A percentile compares a stretch with the other conserved stretches of the same genome.
phyloP scores from a whole-genome alignment of 2,888 invertebrate species.

The Antheraea yamamai region DNA sequence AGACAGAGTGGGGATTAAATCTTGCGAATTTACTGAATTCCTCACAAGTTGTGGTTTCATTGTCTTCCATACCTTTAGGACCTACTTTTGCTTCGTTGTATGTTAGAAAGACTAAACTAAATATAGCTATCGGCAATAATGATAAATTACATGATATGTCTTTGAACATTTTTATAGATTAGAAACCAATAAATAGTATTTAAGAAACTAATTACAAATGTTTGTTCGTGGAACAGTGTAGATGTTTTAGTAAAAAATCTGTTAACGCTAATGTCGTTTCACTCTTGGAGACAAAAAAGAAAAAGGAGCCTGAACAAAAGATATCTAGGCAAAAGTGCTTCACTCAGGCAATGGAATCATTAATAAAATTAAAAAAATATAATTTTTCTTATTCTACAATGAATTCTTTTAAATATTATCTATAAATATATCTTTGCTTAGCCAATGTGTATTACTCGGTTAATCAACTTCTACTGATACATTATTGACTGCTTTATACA shows the following conservation, averaged over 20 bases:
- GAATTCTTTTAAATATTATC: neutral
- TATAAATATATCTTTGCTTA: neutral
- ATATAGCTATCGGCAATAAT: neutral
- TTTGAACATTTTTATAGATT: neutral
- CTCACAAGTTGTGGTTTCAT: slow-evolving; percentile 47
- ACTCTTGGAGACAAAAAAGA: neutral
- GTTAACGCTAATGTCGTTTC: no score
- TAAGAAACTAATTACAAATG: neutral
- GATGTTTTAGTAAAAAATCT: no score
- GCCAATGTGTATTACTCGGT: neutral
- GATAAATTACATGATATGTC: neutral
- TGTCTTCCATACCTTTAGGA: slow-evolving; percentile 35
- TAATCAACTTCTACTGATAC: neutral
- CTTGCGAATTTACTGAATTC: slow-evolving; percentile 54
- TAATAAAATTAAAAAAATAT: neutral
- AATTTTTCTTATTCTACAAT: neutral
- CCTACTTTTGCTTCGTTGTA: slow-evolving; percentile 26
- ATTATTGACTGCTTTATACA: neutral
- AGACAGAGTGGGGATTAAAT: slow-evolving; percentile 58
- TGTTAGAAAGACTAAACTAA: neutral
- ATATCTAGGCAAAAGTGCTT: neutral
- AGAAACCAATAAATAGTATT: neutral
- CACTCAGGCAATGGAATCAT: neutral
- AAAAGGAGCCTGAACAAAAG: neutral
- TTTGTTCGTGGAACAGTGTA: neutral